Evolutionary conservation across 2,797 vertebrate species (phyloP).

Genomic region (Sebastes steindachneri): DNA sequence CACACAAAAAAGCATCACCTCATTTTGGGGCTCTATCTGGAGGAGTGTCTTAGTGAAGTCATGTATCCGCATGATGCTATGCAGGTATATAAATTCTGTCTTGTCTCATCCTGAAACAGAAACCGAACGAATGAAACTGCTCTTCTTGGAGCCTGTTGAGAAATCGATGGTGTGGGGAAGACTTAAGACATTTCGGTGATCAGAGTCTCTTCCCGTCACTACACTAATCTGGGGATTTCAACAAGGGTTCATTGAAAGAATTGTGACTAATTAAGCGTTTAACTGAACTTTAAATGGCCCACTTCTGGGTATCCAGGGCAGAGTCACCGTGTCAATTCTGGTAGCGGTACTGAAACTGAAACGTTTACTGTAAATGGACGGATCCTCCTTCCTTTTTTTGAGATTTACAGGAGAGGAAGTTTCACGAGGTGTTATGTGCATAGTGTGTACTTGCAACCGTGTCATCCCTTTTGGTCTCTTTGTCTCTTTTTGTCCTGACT

Average conservation of each 20-base stretch:
- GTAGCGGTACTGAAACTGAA: neutral
- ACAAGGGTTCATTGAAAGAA: neutral
- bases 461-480: neutral
- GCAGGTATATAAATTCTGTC: neutral
- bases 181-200: neutral
- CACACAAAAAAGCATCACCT: neutral
- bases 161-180: neutral
- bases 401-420: neutral
- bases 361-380: conserved; percentile 2
- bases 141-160: neutral
- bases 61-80: neutral
- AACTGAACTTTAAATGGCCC: neutral
- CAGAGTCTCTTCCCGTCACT: neutral
- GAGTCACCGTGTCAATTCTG: neutral
- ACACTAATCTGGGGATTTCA: neutral
- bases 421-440: neutral
- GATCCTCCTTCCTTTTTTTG: conserved; percentile 3
- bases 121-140: neutral
- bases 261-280: neutral
- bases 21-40: neutral
- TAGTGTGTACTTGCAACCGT: neutral
- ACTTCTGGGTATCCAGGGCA: neutral
- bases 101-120: neutral
- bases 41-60: neutral
- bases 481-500: neutral